Evolutionary conservation across 2,888 invertebrate species (phyloP), one percentile per base, ranked within the genome.

Genomic region (Helobdella robusta): DNA sequence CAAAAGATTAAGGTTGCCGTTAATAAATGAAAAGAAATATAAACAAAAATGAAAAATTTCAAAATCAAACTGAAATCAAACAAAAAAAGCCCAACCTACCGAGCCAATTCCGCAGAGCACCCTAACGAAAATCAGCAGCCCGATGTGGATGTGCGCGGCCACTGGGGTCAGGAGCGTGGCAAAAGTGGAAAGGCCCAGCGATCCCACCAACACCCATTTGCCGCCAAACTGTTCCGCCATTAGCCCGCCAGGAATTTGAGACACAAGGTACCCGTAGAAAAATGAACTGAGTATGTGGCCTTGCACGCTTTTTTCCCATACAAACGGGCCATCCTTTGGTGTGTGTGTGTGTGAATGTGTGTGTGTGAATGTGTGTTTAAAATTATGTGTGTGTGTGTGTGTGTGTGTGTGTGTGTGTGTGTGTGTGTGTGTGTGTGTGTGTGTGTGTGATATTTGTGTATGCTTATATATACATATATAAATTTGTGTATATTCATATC

Each of bases 261-360:
- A 74, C 50, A 75, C 68, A 50, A 79, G 69, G 71, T 81, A 82
- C 36, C 81, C 81, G 72, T 83, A 84, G 76, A 83, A 85, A 73
- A 84, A 83, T 2, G 82, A 79, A 5, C 83, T 82, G 2, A 84
- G 76, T 58, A 85, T 75, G 0, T 76, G 72, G 25, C 84, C 82
- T 72, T 84, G 82, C 20, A 79, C 76, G 5, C 76, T 74, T 65
- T 83, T 83, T 36, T 79, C 77, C 85, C 85, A 85, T 0, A 77
- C 75, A 66, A 84, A 81, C 67, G 82, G 82, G 5, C 75, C 74
- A 58, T 73, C 73, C 73, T 74, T n/a, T n/a, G n/a, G n/a, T n/a
- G n/a, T n/a, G n/a, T n/a, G n/a, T n/a, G n/a, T n/a, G n/a, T n/a
- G n/a, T n/a, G n/a, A n/a, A n/a, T n/a, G n/a, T n/a, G n/a, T n/a